phyloP scores from a whole-genome alignment of 2,888 invertebrate species.

The Drosophila melanosoma region DNA sequence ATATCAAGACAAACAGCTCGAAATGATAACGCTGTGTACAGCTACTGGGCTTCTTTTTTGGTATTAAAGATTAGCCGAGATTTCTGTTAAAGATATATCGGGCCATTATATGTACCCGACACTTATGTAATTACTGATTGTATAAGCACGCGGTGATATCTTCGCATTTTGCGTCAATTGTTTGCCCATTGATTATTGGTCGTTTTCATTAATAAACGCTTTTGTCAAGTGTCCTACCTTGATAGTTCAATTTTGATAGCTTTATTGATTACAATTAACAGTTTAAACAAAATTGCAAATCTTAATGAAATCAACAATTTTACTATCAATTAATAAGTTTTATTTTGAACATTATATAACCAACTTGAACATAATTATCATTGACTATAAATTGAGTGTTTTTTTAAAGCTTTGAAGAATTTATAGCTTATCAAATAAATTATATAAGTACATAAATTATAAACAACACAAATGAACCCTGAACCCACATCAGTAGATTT shows the following conservation, averaged over 20 bases:
- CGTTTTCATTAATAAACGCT: slow-evolving; percentile 13
- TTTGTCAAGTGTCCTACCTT: slow-evolving; percentile 15
- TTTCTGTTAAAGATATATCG: slow-evolving; percentile 43
- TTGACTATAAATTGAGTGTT: not conserved
- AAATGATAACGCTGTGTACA: slow-evolving; percentile 1
- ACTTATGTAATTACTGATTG: slow-evolving; percentile 33
- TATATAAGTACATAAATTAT: not conserved
- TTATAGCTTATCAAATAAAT: not conserved
- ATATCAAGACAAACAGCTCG: slow-evolving; percentile 16
- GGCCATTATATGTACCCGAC: slow-evolving; percentile 34
- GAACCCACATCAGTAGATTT: slow-evolving; percentile 1
- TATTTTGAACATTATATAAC: not conserved
- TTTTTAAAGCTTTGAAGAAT: not conserved
- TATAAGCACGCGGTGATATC: slow-evolving; percentile 4
- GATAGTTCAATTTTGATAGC: slow-evolving; percentile 32
- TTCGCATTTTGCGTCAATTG: slow-evolving; percentile 47
- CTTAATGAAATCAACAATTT: not conserved
- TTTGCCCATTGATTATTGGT: slow-evolving; percentile 31
- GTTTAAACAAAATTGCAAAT: not conserved
- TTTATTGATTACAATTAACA: not conserved
- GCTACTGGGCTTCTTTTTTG: slow-evolving; percentile 27
- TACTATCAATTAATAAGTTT: not conserved
- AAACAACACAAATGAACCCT: not conserved
- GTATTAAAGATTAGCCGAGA: slow-evolving; percentile 51
- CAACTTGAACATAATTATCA: not conserved